Percentiles rank a stretch among this genome's conserved stretches.
These are phyloP conservation scores for Chaetura pelagica DNA, from an alignment of 2,113 vertebrate species.

Conservation along the genomic window DNA sequence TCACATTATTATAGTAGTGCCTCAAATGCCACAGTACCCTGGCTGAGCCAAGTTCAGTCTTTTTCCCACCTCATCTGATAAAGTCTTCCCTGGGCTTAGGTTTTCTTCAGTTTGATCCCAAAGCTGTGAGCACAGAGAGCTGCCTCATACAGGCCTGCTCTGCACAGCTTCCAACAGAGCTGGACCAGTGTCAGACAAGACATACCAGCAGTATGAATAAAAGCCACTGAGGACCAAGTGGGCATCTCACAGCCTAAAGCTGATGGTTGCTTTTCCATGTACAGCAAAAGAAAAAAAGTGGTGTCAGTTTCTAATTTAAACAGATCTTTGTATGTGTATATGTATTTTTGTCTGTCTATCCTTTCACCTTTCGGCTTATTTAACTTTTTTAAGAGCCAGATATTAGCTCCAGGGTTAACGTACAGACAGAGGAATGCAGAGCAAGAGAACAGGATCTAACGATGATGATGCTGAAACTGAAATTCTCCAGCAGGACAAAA, in stretches of 20 bases:
- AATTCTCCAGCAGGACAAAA: background rate
- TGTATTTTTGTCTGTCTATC: background rate
- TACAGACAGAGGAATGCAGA: background rate
- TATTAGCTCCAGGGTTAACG: background rate
- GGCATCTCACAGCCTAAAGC: background rate
- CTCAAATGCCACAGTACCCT: rapidly evolving
- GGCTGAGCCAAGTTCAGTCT: background rate
- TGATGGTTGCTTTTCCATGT: background rate
- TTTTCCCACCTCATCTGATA: background rate
- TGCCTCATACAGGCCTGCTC: background rate
- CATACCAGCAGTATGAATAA: background rate
- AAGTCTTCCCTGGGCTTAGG: background rate
- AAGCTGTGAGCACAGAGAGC: background rate
- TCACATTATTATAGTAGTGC: background rate
- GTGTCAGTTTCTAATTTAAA: background rate
- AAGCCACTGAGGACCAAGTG: background rate
- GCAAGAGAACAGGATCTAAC: background rate
- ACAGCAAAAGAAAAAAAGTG: background rate
- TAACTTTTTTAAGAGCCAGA: background rate
- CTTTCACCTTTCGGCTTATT: background rate
- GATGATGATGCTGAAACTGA: background rate
- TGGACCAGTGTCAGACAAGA: background rate
- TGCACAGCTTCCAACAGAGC: background rate
- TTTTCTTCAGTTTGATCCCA: background rate
- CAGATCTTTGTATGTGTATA: background rate